These are phyloP conservation scores for Danionella cerebrum DNA, from an alignment of 2,113 vertebrate genomes.

Conservation along the genomic window DNA sequence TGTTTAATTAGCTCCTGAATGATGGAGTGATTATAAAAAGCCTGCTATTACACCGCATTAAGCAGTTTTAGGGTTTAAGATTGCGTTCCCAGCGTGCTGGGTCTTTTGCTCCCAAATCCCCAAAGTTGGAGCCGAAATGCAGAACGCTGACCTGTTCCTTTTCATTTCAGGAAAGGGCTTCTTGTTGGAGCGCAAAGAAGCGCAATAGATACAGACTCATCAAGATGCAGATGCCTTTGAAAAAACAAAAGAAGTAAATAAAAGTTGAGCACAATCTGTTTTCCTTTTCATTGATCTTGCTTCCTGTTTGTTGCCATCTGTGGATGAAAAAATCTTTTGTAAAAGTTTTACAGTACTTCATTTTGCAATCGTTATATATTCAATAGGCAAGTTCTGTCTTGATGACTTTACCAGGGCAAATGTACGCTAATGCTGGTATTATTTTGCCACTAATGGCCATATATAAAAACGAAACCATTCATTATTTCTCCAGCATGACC, in stretches of 20 bases:
- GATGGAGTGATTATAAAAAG: not conserved
- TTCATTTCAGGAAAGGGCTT: not conserved
- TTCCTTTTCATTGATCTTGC: not conserved
- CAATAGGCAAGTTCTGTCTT: no score
- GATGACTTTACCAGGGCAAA: no score
- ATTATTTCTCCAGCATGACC: no score
- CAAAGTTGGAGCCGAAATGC: not conserved
- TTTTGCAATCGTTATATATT: no score
- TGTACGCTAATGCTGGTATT: no score
- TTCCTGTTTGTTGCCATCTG: no score
- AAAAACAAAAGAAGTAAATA: not conserved
- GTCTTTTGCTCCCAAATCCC: not conserved
- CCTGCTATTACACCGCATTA: not conserved
- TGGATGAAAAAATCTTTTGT: no score
- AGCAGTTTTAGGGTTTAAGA: not conserved
- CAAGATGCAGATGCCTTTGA: not conserved
- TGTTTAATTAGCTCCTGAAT: conserved; percentile 15
- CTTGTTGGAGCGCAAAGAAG: not conserved
- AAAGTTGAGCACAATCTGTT: not conserved
- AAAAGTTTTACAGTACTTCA: no score
- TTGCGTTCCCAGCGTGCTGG: not conserved
- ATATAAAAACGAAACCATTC: no score
- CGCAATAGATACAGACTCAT: not conserved
- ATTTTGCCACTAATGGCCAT: no score
- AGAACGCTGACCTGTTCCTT: not conserved